Evolutionary conservation across 2,797 vertebrate genomes (phyloP).

Genomic region (Cossypha polioptera): DNA sequence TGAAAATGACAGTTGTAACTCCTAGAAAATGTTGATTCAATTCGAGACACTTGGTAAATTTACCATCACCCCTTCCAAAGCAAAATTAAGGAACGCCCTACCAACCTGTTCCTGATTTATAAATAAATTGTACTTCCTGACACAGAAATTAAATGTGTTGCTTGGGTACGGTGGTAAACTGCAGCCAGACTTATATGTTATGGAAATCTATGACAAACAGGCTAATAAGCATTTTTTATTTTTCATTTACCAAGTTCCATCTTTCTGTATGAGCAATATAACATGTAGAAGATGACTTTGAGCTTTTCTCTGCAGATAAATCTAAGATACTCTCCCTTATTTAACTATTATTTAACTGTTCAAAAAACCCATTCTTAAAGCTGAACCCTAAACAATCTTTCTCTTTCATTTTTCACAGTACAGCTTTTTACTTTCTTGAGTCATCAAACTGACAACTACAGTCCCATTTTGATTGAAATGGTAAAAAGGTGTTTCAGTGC

Average conservation of each 20-base stretch:
- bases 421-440: background rate
- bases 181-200: background rate
- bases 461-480: background rate
- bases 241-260: background rate
- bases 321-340: background rate
- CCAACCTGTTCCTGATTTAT: conserved; percentile 75
- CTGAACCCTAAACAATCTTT: background rate
- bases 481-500: background rate
- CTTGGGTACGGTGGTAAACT: background rate
- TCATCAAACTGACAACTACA: background rate
- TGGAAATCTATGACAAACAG: background rate
- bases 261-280: background rate
- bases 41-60: conserved; percentile 78
- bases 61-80: conserved; percentile 80
- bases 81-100: conserved; percentile 76
- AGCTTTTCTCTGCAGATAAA: background rate
- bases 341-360: background rate
- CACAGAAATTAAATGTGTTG: background rate
- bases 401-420: background rate
- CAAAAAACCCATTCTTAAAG: background rate
- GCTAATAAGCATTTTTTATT: background rate
- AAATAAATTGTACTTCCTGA: conserved; percentile 64
- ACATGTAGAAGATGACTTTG: background rate
- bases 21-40: conserved; percentile 74
- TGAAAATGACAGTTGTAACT: conserved; percentile 73